phyloP scores from a whole-genome alignment of 1,140 invertebrate species.

The Gonatopus flavifemur region DNA sequence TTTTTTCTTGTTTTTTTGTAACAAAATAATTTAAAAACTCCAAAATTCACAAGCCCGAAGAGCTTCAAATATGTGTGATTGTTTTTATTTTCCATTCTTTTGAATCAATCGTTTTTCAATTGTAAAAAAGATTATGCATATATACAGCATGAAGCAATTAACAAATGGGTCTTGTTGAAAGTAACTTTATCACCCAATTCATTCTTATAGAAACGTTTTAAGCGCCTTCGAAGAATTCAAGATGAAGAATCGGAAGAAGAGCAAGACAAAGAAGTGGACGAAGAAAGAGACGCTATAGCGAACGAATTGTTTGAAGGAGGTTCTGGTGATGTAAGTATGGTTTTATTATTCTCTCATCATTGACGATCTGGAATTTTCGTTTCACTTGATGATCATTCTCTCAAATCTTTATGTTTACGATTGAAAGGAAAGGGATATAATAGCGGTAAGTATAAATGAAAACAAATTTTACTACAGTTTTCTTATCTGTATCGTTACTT shows the following conservation, averaged over 20 bases:
- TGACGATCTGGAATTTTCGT: too few species aligned
- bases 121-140: neutral
- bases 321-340: constrained; percentile 78
- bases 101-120: constrained; percentile 3
- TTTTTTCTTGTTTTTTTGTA: too few species aligned
- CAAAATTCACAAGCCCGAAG: too few species aligned
- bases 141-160: too few species aligned
- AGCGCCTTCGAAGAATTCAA: constrained; percentile 78
- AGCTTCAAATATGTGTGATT: constrained; percentile 15
- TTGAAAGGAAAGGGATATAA: constrained; percentile 45
- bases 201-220: constrained; percentile 79
- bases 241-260: constrained; percentile 88
- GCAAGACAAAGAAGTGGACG: constrained; percentile 69
- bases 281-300: constrained; percentile 83
- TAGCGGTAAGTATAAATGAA: constrained; percentile 32
- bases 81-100: too few species aligned
- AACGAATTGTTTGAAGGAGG: constrained; percentile 86
- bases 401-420: too few species aligned
- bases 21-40: too few species aligned
- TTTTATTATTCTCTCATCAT: too few species aligned
- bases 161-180: neutral
- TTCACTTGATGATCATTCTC: too few species aligned
- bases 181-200: neutral
- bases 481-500: neutral
- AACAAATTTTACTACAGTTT: neutral